Evolutionary conservation across 2,888 invertebrate species (phyloP).

Genomic region (Darwinula stevensoni): DNA sequence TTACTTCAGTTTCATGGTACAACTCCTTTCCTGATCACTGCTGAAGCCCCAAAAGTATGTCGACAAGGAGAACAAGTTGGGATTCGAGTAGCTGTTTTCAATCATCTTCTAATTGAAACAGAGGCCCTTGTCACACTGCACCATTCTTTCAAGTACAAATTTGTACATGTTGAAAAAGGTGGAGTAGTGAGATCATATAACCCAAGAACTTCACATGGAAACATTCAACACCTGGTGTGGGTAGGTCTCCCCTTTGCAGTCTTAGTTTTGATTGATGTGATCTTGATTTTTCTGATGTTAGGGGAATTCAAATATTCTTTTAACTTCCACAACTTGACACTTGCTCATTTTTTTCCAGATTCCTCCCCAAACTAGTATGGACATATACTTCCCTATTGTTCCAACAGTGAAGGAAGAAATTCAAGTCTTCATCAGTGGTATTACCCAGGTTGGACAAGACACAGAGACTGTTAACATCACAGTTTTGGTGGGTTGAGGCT

Average conservation of each 20-base stretch:
- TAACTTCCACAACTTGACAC: too few species aligned
- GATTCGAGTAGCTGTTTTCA: constrained; percentile 68
- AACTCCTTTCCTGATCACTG: constrained; percentile 74
- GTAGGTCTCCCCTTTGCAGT: constrained; percentile 21
- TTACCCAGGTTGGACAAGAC: constrained; percentile 39
- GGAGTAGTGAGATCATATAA: constrained; percentile 60
- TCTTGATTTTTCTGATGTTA: too few species aligned
- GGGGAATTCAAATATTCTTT: too few species aligned
- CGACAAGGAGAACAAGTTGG: constrained; percentile 81
- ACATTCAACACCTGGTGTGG: constrained; percentile 81
- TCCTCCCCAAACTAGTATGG: constrained; percentile 19
- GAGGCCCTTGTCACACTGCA: constrained; percentile 63
- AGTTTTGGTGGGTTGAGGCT: not conserved
- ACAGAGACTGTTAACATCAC: constrained; percentile 27
- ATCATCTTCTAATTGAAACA: constrained; percentile 55
- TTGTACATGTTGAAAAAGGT: constrained; percentile 64
- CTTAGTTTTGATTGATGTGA: not conserved
- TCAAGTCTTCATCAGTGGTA: constrained; percentile 26
- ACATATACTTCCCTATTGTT: constrained; percentile 71
- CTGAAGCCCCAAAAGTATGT: constrained; percentile 57
- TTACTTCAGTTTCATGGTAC: constrained; percentile 54
- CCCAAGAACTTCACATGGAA: constrained; percentile 64
- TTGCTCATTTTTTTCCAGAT: too few species aligned
- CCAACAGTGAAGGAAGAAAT: constrained; percentile 41
- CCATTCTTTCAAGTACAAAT: constrained; percentile 57